Base-by-base conservation (phyloP, 2,113 vertebrate species). In the Nothoprocta pentlandii region DNA sequence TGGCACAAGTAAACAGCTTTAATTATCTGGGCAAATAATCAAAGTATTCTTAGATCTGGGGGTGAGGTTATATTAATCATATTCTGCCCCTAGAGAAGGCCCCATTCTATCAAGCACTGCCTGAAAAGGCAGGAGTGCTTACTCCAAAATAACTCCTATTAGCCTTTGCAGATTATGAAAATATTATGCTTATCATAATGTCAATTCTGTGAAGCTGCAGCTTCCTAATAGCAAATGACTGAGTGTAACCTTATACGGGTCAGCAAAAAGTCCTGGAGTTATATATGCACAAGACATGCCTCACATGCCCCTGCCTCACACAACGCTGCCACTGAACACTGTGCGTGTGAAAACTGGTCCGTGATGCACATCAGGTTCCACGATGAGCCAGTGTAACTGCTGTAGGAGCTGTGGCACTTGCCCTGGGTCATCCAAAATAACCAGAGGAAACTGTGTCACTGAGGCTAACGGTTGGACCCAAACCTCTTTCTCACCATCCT, bases 11-110 rank as follows among this genome's bases (percentile, higher is more conserved):
- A 97, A 97, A 94, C 86, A 92, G 74, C 70, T 92, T 92, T 95
- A 95, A 97, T 96, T 95, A 92, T 80, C 86, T 89, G 36, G 41
- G 73, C 47, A 96, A 95, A 90, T 95, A 96, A 86, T 87, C 79
- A 91, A 86, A 93, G 95, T 73, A 87, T 87, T 90, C 90, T 94
- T 73, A 89, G 80, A 81, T 90, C 74, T 85, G 32, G 49, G 36
- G 58, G 36, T 2, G 4, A 95, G 90, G 77, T 93, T 90, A 54
- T 92, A 89, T 93, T 95, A 95, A 95, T 96, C 77, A 80, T 73
- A 81, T 81, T n/a, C 32, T 88, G 84, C 92, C 92, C 88, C 86
- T 95, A 93, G 85, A 96, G 90, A 94, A 92, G 74, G 36, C 76
- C 67, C 53, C 81, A 44, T 91, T 71, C 53, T 81, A 95, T 68